Conservation (phyloP, 2,797 vertebrate genomes). For the Otolemur crassicaudatus region DNA sequence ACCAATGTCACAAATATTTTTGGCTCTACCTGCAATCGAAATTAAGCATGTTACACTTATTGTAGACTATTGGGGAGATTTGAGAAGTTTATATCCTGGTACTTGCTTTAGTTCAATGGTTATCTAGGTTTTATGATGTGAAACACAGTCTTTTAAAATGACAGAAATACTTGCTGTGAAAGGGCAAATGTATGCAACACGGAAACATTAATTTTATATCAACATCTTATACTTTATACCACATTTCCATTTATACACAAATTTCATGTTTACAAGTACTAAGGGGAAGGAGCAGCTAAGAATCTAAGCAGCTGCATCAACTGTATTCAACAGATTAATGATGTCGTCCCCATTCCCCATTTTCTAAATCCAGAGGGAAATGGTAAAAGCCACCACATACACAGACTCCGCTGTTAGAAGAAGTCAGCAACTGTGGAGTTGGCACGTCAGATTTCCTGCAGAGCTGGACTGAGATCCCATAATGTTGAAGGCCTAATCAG, state of each 20-base stretch:
- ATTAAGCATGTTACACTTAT: neutral
- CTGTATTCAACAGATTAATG: constrained; percentile 80
- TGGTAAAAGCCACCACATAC: accelerated
- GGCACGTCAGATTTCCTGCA: constrained; percentile 97
- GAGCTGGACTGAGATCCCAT: constrained; percentile 99
- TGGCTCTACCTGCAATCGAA: neutral
- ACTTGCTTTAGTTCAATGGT: constrained; percentile 42
- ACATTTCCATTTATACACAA: constrained; percentile 77
- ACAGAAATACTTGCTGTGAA: constrained; percentile 43
- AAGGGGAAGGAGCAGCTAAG: constrained; percentile 70
- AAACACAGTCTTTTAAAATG: neutral
- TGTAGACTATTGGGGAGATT: neutral
- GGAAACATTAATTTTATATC: constrained; percentile 73
- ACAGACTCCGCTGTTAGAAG: constrained; percentile 88
- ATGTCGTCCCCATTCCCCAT: neutral
- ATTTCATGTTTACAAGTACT: constrained; percentile 75
- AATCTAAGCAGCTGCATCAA: constrained; percentile 72
- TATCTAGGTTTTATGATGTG: constrained; percentile 1
- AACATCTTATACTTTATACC: constrained; percentile 79
- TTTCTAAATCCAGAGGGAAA: neutral
- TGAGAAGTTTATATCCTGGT: neutral
- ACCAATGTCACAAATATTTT: neutral
- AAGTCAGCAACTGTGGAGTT: constrained; percentile 91
- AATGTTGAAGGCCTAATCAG: constrained; percentile 96
- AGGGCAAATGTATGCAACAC: constrained; percentile 78